Evolutionary conservation across 2,113 vertebrate genomes (phyloP), one percentile per base, ranked within the genome.

Genomic region (Cephalopholis sonnerati): DNA sequence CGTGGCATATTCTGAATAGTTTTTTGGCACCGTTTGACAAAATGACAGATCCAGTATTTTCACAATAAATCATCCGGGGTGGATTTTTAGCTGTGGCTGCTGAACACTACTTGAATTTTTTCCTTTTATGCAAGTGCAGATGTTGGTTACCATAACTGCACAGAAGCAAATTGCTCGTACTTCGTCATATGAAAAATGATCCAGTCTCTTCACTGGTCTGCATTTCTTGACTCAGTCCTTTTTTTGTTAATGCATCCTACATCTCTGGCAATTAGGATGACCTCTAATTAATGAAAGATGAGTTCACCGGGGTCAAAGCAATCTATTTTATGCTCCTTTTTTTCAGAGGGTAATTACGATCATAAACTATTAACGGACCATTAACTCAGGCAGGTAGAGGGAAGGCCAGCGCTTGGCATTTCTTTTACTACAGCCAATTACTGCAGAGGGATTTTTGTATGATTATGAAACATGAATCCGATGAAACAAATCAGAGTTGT

Each of bases 231-330:
- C 83, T 89, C 81, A 59, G 71, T 59, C 85, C 32, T 36, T 44
- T 44, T 86, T 85, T 88, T 89, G 84, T 87, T 86, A 92, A 91
- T 88, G 88, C 86, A 69, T 91, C 79, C 89, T 85, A 77, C 86
- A 74, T 90, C 91, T 87, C 91, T 50, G 82, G 84, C 91, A 93
- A 93, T 93, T 89, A 91, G 82, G 82, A 90, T 92, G 92, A 93
- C 91, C 92, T 94, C 88, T 85, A 87, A 91, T 93, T 92, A 95
- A 94, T 91, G 89, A 87, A 93, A 92, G 82, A 90, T 86, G 91
- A 89, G 92, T 93, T 94, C 93, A 84, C 32, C 50, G 1, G 79
- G 91, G 93, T 95, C 93, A 93, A 91, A 94, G 93, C 90, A 92
- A 94, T 95, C 90, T 91, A 84, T 93, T 92, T 90, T 64, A 85